Evolutionary conservation across 2,797 vertebrate species (phyloP).

Genomic region (Naso thynnoides): DNA sequence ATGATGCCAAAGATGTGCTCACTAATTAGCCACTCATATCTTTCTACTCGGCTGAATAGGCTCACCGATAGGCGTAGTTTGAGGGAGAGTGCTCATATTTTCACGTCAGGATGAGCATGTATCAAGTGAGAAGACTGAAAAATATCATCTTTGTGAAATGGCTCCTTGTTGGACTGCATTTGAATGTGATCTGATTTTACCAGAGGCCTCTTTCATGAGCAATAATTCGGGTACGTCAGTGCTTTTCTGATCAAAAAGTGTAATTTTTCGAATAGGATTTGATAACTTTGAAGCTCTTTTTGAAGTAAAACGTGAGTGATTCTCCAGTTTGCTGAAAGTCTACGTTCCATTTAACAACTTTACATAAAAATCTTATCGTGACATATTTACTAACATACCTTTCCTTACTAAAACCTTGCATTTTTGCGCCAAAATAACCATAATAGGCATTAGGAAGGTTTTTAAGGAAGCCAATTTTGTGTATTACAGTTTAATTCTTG

Average conservation of each 20-base stretch:
- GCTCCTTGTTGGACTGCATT: neutral
- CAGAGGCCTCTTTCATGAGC: neutral
- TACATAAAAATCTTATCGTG: neutral
- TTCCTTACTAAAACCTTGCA: neutral
- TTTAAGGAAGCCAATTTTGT: conserved; percentile 7
- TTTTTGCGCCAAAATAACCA: neutral
- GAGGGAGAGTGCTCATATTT: neutral
- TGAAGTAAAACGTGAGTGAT: neutral
- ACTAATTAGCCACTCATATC: conserved; percentile 15
- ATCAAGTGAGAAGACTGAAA: neutral
- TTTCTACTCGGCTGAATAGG: neutral
- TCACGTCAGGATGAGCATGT: neutral
- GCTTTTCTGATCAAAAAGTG: neutral
- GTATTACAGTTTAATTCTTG: conserved; percentile 7
- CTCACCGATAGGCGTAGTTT: conserved; percentile 8
- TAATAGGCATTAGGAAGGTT: neutral
- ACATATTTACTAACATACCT: neutral
- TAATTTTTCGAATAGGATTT: neutral
- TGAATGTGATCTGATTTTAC: neutral
- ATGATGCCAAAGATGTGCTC: conserved; percentile 18
- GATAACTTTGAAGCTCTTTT: neutral
- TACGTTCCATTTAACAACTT: neutral
- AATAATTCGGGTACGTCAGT: neutral
- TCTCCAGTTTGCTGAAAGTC: neutral
- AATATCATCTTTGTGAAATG: neutral